Base-by-base conservation (phyloP, 2,113 vertebrate species). In the Turnix velox region DNA sequence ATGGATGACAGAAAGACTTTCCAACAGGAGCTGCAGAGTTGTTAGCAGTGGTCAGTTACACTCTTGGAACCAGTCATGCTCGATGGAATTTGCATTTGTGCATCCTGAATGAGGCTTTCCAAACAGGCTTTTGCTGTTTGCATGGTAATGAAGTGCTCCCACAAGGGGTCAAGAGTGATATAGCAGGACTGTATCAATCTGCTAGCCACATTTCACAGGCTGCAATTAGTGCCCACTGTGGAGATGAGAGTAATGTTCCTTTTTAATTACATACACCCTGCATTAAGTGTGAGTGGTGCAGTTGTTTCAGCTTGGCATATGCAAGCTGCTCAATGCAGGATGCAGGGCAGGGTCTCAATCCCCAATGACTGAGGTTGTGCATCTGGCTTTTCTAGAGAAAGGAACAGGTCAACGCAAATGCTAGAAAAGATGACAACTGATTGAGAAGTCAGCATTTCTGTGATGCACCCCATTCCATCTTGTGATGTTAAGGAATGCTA, bases 221-320 rank as follows among this genome's bases (percentile, higher is more conserved):
- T 81, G 61, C 57, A 68, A 80, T 39, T 45, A 12, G 17, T 59
- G 48, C 33, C 45, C 69, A 67, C 59, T 87, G 28, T 10, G 11
- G 25, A 9, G 8, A 48, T 65, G 43, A 77, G 42, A 67, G 62
- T 59, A 82, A 67, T 31, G 48, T 40, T 81, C 35, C 51, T 55
- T 90, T 83, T 54, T 43, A 77, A 76, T 86, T 81, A 61, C n/a
- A n/a, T 1, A 2, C 24, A 20, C 7, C 8, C 23, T 8, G 7
- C 54, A 51, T 58, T 17, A 0, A 0, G 7, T 43, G 25, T 12
- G 24, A 84, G 31, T 0, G 0, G 16, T 7, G 9, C 24, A 20
- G 37, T 54, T 45, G 3, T 62, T 81, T 33, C 57, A 68, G 9
- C 6, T 43, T 67, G 48, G 4, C 5, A 12, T 63, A 65, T 88